These are phyloP conservation scores for Euglossa dilemma DNA, from an alignment of 1,140 invertebrate genomes.

Conservation along the genomic window DNA sequence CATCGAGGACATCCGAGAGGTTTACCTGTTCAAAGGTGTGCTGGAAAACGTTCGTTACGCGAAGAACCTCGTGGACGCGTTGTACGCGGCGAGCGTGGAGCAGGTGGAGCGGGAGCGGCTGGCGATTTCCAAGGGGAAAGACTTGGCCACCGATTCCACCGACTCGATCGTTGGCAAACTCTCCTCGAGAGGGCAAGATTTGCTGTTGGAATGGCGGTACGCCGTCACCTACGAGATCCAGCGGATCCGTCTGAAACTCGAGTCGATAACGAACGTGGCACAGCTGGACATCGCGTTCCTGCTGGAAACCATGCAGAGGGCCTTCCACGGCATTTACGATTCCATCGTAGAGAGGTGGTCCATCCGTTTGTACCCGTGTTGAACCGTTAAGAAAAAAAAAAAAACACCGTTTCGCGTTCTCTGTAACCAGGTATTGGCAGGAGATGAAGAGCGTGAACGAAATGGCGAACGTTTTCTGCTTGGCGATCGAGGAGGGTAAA, in stretches of 20 bases:
- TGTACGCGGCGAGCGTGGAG: neutral
- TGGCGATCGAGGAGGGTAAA: slow-evolving; percentile 83
- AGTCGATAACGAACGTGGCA: slow-evolving; percentile 76
- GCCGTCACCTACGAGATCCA: slow-evolving; percentile 83
- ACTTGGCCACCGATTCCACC: neutral
- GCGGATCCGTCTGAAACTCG: slow-evolving; percentile 79
- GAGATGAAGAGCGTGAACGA: slow-evolving; percentile 84
- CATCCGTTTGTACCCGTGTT: too few species aligned
- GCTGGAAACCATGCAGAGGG: slow-evolving; percentile 75
- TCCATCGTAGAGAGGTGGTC: slow-evolving; percentile 78
- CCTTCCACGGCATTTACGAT: slow-evolving; percentile 80
- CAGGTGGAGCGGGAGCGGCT: slow-evolving; percentile 44
- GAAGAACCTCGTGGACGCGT: slow-evolving; percentile 40
- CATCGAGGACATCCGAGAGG: neutral
- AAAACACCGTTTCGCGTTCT: too few species aligned
- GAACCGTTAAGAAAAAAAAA: too few species aligned
- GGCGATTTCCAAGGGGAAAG: neutral
- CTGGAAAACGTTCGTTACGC: slow-evolving; percentile 39
- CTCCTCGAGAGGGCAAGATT: slow-evolving; percentile 9
- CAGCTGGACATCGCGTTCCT: slow-evolving; percentile 80
- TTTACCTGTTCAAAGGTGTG: slow-evolving; percentile 1
- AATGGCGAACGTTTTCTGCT: slow-evolving; percentile 82
- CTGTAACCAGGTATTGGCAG: slow-evolving; percentile 55
- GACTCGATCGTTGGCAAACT: neutral
- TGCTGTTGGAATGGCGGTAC: slow-evolving; percentile 82